phyloP scores from a whole-genome alignment of 1,140 invertebrate genomes.

The fruit fly (Drosophila melanogaster) region Release_6_plus_ISO1_MT NC_004354.4:20484001-20484500 shows the following conservation, averaged over 20 bases:
- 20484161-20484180: conserved; percentile 32
- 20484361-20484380: conserved; percentile 17
- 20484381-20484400: neutral
- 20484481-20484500: too few species aligned
- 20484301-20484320: conserved; percentile 10
- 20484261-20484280: conserved; percentile 42
- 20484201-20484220: conserved; percentile 61
- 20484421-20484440: neutral
- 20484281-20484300: conserved; percentile 66
- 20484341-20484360: conserved; percentile 37
- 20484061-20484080: conserved; percentile 77
- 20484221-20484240: conserved; percentile 36
- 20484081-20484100: conserved; percentile 45
- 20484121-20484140: conserved; percentile 46
- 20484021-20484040: conserved; percentile 38
- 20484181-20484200: conserved; percentile 14
- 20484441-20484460: too few species aligned
- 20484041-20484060: conserved; percentile 77
- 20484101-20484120: conserved; percentile 43
- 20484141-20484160: conserved; percentile 24
- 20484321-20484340: conserved; percentile 30
- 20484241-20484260: conserved; percentile 61
- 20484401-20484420: neutral
- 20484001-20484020: conserved; percentile 36
- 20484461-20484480: too few species aligned